Percentiles rank a stretch among this genome's conserved stretches.
These are phyloP conservation scores for Drosophila colorata DNA, from an alignment of 2,888 invertebrate genomes.

Conservation along the genomic window DNA sequence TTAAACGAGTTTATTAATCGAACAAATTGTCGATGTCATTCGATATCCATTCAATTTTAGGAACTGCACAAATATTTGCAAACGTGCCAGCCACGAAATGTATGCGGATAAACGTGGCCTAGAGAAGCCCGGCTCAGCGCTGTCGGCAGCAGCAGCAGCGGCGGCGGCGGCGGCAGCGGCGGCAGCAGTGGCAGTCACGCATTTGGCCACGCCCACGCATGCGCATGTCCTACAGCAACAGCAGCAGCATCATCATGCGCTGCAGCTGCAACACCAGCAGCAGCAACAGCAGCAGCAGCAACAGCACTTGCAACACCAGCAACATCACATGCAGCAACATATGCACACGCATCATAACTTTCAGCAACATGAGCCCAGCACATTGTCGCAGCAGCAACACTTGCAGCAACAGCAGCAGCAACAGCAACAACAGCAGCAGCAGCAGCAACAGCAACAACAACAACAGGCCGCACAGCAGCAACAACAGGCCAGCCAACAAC, in stretches of 20 bases:
- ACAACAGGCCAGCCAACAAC: slow-evolving; percentile 56
- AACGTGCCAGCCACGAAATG: slow-evolving; percentile 68
- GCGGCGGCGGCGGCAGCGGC: slow-evolving; percentile 47
- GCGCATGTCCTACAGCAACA: slow-evolving; percentile 58
- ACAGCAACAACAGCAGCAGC: slow-evolving; percentile 51
- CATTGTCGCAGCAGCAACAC: slow-evolving; percentile 68
- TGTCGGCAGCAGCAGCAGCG: slow-evolving; percentile 50
- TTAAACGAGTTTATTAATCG: slow-evolving; percentile 24
- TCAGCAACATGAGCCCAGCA: slow-evolving; percentile 64
- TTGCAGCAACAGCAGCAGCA: slow-evolving; percentile 72
- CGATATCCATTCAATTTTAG: slow-evolving; percentile 46
- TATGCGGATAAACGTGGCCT: slow-evolving; percentile 76
- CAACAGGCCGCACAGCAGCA: slow-evolving; percentile 50
- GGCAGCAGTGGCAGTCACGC: slow-evolving; percentile 59
- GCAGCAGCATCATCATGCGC: slow-evolving; percentile 61
- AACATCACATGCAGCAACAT: slow-evolving; percentile 67
- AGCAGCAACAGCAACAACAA: slow-evolving; percentile 65
- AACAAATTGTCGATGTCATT: slow-evolving; percentile 36
- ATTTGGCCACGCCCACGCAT: slow-evolving; percentile 60
- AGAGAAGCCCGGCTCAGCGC: slow-evolving; percentile 62
- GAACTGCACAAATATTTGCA: slow-evolving; percentile 65
- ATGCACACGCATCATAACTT: slow-evolving; percentile 75
- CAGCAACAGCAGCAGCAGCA: slow-evolving; percentile 66
- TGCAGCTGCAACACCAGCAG: slow-evolving; percentile 61
- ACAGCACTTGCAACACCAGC: slow-evolving; percentile 68